Conservation (phyloP, 2,797 vertebrate species). For the Channallabes apus region DNA sequence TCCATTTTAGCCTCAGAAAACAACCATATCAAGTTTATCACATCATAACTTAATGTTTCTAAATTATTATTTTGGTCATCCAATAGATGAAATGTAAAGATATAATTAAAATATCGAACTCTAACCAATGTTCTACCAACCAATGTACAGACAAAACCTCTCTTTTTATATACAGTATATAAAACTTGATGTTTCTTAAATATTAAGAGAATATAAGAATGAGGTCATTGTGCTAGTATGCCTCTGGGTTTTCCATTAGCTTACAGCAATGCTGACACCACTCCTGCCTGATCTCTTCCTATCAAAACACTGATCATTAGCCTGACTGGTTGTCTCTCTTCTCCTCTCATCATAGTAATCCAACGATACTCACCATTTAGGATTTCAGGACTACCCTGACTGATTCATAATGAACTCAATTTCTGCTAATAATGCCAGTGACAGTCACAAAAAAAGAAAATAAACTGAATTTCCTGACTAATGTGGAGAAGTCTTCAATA, state of each 20-base stretch:
- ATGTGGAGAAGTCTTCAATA: not conserved
- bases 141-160: too few relatives aligned
- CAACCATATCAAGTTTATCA: not conserved
- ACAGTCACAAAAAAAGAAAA: not conserved
- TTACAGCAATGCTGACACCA: not conserved
- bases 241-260: not conserved
- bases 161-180: too few relatives aligned
- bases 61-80: not conserved
- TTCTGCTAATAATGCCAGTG: not conserved
- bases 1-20: slow-evolving; percentile 77
- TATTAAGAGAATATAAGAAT: too few relatives aligned
- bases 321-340: not conserved
- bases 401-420: not conserved
- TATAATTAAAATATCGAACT: too few relatives aligned
- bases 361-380: not conserved
- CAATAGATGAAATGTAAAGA: too few relatives aligned
- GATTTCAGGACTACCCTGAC: not conserved
- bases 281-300: not conserved
- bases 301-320: slow-evolving; percentile 4
- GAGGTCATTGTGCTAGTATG: not conserved
- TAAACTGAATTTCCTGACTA: not conserved
- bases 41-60: not conserved
- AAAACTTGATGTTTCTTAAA: too few relatives aligned
- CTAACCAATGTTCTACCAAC: too few relatives aligned
- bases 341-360: not conserved